Conservation (phyloP, 2,797 vertebrate genomes). For the Oophaga sylvatica region DNA sequence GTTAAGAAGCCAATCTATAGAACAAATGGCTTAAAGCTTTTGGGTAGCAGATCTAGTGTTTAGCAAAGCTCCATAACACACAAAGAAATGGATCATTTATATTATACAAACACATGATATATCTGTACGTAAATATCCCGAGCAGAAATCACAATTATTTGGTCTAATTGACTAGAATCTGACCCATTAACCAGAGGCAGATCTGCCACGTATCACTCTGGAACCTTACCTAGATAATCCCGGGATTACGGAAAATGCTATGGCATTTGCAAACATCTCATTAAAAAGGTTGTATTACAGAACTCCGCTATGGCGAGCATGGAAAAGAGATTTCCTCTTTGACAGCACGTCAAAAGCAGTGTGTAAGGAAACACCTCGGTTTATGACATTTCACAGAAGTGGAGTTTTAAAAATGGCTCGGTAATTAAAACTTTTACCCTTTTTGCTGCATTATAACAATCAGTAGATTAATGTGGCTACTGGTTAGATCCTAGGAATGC, state of each 20-base stretch:
- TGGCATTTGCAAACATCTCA: constrained; percentile 54
- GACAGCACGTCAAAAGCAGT: constrained; percentile 39
- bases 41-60: neutral
- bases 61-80: neutral
- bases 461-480: neutral
- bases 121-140: too few relatives aligned
- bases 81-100: neutral
- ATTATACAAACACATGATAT: neutral
- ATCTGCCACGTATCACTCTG: constrained; percentile 48
- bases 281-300: constrained; percentile 54
- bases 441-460: neutral
- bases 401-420: neutral
- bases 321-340: constrained; percentile 57
- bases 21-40: too few relatives aligned
- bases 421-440: neutral
- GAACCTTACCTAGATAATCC: constrained; percentile 24
- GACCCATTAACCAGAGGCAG: constrained; percentile 3
- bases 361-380: constrained; percentile 23
- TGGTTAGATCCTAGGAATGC: neutral
- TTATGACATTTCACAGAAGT: constrained; percentile 21
- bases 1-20: neutral
- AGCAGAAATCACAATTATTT: neutral
- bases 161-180: too few relatives aligned
- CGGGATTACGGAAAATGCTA: constrained; percentile 37
- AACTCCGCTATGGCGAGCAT: constrained; percentile 9